phyloP scores from a whole-genome alignment of 1,140 invertebrate genomes.

The Brachionus rotundiformis region DNA sequence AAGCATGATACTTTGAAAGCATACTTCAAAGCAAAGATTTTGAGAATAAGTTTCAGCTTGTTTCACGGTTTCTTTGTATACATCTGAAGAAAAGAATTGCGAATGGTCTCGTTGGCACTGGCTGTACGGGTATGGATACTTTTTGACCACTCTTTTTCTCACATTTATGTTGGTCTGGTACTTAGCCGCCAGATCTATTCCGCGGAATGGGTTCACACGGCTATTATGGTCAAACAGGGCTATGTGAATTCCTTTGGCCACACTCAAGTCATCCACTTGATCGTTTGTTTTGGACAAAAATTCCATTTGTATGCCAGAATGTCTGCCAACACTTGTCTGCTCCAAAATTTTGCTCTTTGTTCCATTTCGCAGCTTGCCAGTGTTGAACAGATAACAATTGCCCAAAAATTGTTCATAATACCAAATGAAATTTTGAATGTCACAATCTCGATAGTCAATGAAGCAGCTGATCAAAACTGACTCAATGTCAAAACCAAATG shows the following conservation, averaged over 20 bases:
- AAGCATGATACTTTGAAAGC: not conserved
- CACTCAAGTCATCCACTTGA: not conserved
- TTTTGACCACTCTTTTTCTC: not conserved
- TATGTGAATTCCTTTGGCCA: not conserved
- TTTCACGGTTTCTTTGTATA: not conserved
- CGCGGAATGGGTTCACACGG: not conserved
- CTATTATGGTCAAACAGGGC: not conserved
- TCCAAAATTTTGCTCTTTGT: not conserved
- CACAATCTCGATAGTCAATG: not conserved
- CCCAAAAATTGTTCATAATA: conserved; percentile 6
- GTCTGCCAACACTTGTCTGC: not conserved
- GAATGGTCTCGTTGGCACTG: not conserved
- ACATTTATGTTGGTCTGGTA: not conserved
- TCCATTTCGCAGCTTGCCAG: not conserved
- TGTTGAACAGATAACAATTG: conserved; percentile 29
- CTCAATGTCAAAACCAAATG: not conserved
- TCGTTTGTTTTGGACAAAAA: not conserved
- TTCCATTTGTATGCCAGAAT: not conserved
- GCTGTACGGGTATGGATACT: not conserved
- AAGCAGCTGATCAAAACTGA: not conserved
- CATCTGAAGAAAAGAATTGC: not conserved
- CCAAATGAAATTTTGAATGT: not conserved
- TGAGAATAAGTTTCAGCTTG: not conserved
- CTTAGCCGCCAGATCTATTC: not conserved
- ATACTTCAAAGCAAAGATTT: not conserved